phyloP scores from a whole-genome alignment of 2,113 vertebrate genomes.

The Vulpes vulpes region DNA sequence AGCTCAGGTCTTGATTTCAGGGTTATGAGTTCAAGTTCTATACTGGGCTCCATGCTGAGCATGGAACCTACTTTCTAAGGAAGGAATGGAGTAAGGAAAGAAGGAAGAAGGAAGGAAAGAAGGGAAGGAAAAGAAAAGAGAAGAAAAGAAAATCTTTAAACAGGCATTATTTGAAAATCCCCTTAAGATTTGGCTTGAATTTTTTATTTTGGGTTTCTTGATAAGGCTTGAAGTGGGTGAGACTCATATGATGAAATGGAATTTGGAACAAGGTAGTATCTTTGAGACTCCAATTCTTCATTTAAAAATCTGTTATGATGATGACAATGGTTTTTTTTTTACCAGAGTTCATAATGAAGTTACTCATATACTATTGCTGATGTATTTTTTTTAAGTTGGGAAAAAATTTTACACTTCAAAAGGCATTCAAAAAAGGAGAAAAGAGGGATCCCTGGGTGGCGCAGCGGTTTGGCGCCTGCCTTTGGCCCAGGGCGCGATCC shows the following conservation, averaged over 20 bases:
- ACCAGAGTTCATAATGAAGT: not conserved
- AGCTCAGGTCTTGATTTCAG: too few species aligned
- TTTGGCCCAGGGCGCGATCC: too few species aligned
- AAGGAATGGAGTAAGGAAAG: too few species aligned
- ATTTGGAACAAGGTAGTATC: not conserved
- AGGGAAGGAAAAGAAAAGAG: too few species aligned
- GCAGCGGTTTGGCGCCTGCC: too few species aligned
- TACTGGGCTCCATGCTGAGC: not conserved
- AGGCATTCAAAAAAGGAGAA: not conserved
- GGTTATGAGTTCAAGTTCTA: too few species aligned
- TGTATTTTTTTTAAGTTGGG: not conserved
- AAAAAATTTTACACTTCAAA: conserved; percentile 26
- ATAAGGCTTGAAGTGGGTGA: not conserved
- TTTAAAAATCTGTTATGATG: not conserved
- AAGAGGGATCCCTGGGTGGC: too few species aligned
- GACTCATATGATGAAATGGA: conserved; percentile 16
- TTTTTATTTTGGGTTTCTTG: conserved; percentile 42
- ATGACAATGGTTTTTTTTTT: not conserved
- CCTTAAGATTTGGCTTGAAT: not conserved
- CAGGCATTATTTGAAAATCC: conserved; percentile 22
- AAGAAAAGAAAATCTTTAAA: not conserved
- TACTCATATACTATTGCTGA: not conserved
- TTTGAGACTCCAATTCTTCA: not conserved
- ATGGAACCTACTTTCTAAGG: not conserved
- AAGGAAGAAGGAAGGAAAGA: accelerated